Conservation (phyloP, 2,888 invertebrate genomes). For the Scaptomyza cyrtandrae region DNA sequence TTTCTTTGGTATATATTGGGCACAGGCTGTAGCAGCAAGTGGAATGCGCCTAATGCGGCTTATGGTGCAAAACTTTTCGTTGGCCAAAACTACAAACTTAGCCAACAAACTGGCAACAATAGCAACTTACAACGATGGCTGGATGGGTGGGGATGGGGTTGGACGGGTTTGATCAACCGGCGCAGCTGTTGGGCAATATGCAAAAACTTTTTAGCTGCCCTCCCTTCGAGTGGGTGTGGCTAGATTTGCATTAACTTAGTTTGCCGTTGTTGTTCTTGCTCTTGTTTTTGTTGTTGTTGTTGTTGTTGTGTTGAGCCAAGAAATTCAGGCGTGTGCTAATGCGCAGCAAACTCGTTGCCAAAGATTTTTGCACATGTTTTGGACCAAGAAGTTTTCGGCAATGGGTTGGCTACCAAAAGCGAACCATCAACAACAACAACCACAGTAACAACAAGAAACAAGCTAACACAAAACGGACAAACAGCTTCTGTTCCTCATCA, state of each 20-base stretch:
- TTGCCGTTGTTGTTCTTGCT: constrained; percentile 13
- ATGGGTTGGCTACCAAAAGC: constrained; percentile 40
- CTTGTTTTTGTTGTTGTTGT: constrained; percentile 9
- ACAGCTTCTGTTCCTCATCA: constrained; percentile 60
- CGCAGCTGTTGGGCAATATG: constrained; percentile 59
- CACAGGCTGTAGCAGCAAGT: constrained; percentile 47
- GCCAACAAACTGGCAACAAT: constrained; percentile 20
- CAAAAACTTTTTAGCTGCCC: constrained; percentile 30
- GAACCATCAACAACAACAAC: constrained; percentile 34
- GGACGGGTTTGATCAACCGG: constrained; percentile 5
- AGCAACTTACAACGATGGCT: background rate
- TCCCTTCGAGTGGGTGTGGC: constrained; percentile 37
- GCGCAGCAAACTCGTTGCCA: constrained; percentile 64
- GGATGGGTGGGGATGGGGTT: background rate
- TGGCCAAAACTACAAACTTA: constrained; percentile 47
- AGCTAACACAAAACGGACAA: constrained; percentile 52
- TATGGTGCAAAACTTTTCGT: constrained; percentile 35
- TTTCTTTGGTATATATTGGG: constrained; percentile 8
- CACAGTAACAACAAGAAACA: constrained; percentile 35
- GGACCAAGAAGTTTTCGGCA: constrained; percentile 63
- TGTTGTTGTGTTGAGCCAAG: constrained; percentile 48
- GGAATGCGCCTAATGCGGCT: constrained; percentile 47
- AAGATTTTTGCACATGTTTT: constrained; percentile 77
- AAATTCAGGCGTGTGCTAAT: constrained; percentile 77
- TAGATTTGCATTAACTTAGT: constrained; percentile 45